A percentile compares a stretch with the other conserved stretches of the same genome.
These are phyloP conservation scores for Acipenser oxyrinchus DNA, from an alignment of 2,797 vertebrate genomes.

Conservation along the genomic window DNA sequence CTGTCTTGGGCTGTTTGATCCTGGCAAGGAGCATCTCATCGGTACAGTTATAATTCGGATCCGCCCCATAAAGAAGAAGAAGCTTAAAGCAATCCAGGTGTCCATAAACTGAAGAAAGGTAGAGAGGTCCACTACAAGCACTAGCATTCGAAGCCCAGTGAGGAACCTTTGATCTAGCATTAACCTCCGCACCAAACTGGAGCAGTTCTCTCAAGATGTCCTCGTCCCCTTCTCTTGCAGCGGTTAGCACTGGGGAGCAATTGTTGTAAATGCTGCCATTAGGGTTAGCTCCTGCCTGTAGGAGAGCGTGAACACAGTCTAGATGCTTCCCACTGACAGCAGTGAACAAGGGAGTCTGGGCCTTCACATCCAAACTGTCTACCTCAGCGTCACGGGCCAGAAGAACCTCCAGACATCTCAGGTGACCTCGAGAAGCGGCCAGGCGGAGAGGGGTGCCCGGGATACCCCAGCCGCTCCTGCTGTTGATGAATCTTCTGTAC, in stretches of 20 bases:
- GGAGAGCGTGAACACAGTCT: slow-evolving; percentile 71
- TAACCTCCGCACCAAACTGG: slow-evolving; percentile 64
- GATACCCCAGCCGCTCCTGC: slow-evolving; percentile 81
- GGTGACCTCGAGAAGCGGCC: slow-evolving; percentile 69
- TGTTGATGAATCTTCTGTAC: slow-evolving; percentile 71
- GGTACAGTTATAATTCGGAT: slow-evolving; percentile 86
- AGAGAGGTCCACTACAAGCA: slow-evolving; percentile 80
- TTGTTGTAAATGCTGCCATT: slow-evolving; percentile 85
- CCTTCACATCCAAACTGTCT: slow-evolving; percentile 85
- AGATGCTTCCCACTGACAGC: slow-evolving; percentile 81
- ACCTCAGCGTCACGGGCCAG: slow-evolving; percentile 76
- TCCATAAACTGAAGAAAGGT: slow-evolving; percentile 78
- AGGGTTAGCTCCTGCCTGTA: slow-evolving; percentile 78
- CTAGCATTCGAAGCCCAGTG: slow-evolving; percentile 71
- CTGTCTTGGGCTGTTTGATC: slow-evolving; percentile 76
- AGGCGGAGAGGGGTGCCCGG: slow-evolving; percentile 78
- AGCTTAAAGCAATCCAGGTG: slow-evolving; percentile 82
- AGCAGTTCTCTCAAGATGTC: slow-evolving; percentile 73
- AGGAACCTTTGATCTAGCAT: slow-evolving; percentile 68
- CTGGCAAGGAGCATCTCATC: slow-evolving; percentile 66
- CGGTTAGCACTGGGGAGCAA: slow-evolving; percentile 77
- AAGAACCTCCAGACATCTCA: slow-evolving; percentile 70
- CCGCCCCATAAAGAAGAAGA: slow-evolving; percentile 75
- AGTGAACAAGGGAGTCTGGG: slow-evolving; percentile 87
- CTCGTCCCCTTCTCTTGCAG: slow-evolving; percentile 69